These are phyloP conservation scores for Tillus elongatus DNA, from an alignment of 2,888 invertebrate genomes.

Conservation along the genomic window DNA sequence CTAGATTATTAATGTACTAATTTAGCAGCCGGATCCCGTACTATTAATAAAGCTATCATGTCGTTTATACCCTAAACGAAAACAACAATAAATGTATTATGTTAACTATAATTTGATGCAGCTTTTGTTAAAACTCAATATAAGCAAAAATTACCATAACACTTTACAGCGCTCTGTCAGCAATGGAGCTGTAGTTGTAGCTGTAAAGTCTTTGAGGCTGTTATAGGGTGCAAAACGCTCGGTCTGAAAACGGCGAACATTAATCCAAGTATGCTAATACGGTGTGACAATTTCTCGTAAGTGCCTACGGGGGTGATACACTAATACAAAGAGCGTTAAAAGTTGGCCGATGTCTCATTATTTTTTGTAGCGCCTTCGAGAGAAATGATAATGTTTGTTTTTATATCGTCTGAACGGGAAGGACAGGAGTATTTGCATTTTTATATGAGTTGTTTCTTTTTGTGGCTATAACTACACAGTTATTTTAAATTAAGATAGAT, in stretches of 20 bases:
- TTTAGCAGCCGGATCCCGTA: too few relatives aligned
- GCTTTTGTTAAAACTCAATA: conserved; percentile 3
- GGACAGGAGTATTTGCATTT: conserved; percentile 35
- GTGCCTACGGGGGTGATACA: conserved; percentile 25
- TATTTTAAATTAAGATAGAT: conserved; percentile 34
- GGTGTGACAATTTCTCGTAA: conserved; percentile 28
- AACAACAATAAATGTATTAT: too few relatives aligned
- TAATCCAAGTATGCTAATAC: conserved; percentile 26
- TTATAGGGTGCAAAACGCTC: too few relatives aligned
- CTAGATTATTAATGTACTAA: too few relatives aligned
- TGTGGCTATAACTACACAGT: conserved; percentile 32
- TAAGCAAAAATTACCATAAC: conserved; percentile 2
- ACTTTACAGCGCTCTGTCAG: background rate
- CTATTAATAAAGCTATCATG: too few relatives aligned
- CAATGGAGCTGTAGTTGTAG: background rate
- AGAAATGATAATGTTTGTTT: conserved; percentile 37
- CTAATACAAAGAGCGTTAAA: conserved; percentile 32
- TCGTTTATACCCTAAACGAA: too few relatives aligned
- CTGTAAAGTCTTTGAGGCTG: too few relatives aligned
- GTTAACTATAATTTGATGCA: too few relatives aligned
- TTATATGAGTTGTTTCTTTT: conserved; percentile 36
- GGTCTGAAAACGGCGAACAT: conserved; percentile 3
- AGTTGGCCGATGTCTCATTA: conserved; percentile 35
- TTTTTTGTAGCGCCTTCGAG: conserved; percentile 36
- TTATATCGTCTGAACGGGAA: conserved; percentile 29